These are phyloP conservation scores for Enteromius argenteus DNA, from an alignment of 2,797 vertebrate species.

Conservation along the genomic window DNA sequence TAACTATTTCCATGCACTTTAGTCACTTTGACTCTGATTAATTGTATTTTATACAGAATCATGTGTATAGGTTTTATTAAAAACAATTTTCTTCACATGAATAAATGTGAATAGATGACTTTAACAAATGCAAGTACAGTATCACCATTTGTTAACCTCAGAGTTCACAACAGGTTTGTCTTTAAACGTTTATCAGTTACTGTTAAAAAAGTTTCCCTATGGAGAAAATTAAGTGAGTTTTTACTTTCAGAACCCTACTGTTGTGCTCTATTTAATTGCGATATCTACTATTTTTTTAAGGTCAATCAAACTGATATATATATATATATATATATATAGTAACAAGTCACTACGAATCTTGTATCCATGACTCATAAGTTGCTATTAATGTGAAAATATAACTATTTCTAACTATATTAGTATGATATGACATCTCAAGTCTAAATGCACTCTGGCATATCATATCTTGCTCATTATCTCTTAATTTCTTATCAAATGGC, in stretches of 20 bases:
- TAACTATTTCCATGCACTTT: not conserved
- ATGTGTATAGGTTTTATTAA: not conserved
- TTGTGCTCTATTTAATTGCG: not conserved
- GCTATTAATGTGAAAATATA: not conserved
- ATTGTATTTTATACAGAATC: not conserved
- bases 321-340: slow-evolving; percentile 1
- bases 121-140: not conserved
- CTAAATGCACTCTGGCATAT: slow-evolving; percentile 53
- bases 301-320: slow-evolving; percentile 5
- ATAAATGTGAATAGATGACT: not conserved
- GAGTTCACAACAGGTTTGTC: not conserved
- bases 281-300: not conserved
- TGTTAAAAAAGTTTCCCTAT: not conserved
- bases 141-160: not conserved
- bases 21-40: not conserved
- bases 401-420: slow-evolving; percentile 36
- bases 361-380: not conserved
- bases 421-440: slow-evolving; percentile 41
- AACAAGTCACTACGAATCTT: not conserved
- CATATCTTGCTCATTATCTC: slow-evolving; percentile 59
- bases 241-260: not conserved
- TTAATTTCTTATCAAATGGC: slow-evolving; percentile 66
- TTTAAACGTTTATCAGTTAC: not conserved
- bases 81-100: not conserved
- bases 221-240: not conserved